Base-by-base conservation (phyloP, 2,113 vertebrate species). In the Podocnemis expansa region DNA sequence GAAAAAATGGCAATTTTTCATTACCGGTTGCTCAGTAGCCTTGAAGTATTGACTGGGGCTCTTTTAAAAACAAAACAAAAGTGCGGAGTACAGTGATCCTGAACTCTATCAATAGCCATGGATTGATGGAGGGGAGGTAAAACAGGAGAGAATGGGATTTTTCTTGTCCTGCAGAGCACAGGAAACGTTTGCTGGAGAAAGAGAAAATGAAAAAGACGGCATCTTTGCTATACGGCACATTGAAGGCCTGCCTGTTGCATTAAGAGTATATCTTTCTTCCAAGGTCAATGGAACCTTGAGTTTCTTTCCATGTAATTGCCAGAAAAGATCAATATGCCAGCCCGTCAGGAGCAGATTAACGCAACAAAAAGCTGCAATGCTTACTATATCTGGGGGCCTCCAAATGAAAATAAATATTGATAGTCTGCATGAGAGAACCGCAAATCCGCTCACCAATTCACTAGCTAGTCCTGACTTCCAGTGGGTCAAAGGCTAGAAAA, bases 1-100 rank as follows among this genome's bases (percentile, higher is more conserved):
- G 85, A 73, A 88, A 87, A 94, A 96, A 70, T 91, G 95, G 96
- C 87, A 78, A 4, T 12, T 85, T 95, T 92, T 89, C 51, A 92
- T 93, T 27, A 0, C 41, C 34, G 56, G 45, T 63, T 84, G 54
- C 78, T 96, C 87, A 78, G 5, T 24, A 78, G 78, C 54, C 73
- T 89, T 2, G 34, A 41, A 31, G 29, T 58, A 83, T 76, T 82
- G 80, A 83, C 80, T 41, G 7, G 60, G 56, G 47, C 9, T 38
- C 78, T 79, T 83, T 41, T 5, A 54, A 51, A 82, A 51, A 80
- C n/a, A 87, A 94, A 95, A 82, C 45, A 43, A 55, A 85, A 76
- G 52, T 6, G 27, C 41, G 21, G 90, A 85, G 87, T 49, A 47
- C 91, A 91, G 85, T 49, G 29, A 90, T 31, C 0, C 1, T 24